These are phyloP conservation scores for Actinostola sp. DNA, from an alignment of 92 coral and sea anemone species.

Conservation along the genomic window DNA sequence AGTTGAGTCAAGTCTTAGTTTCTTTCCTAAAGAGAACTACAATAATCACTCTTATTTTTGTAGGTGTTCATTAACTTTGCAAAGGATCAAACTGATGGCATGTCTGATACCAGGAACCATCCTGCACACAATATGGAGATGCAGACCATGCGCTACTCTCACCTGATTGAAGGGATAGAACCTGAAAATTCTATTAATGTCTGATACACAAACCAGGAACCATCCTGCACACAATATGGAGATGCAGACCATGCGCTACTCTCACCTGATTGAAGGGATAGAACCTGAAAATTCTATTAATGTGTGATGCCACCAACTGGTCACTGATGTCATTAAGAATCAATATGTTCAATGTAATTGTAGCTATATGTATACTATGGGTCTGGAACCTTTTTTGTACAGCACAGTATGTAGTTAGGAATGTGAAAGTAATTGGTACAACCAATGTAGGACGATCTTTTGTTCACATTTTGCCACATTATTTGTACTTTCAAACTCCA, in stretches of 20 bases:
- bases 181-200: constrained; percentile 14
- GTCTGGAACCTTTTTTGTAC: too few species aligned
- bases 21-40: too few species aligned
- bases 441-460: too few species aligned
- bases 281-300: constrained; percentile 1
- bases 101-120: constrained; percentile 21
- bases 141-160: constrained; percentile 24
- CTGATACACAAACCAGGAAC: neutral
- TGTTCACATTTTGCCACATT: too few species aligned
- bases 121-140: constrained; percentile 7
- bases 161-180: constrained; percentile 14
- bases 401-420: too few species aligned
- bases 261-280: constrained; percentile 17
- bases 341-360: neutral
- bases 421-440: too few species aligned
- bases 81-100: constrained; percentile 84
- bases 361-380: neutral
- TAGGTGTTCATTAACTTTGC: constrained; percentile 93
- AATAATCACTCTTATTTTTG: neutral
- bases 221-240: neutral
- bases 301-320: neutral
- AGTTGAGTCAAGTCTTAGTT: too few species aligned
- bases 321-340: neutral
- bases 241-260: constrained; percentile 27
- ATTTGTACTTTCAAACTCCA: too few species aligned